Evolutionary conservation across 2,113 vertebrate genomes (phyloP).

Genomic region (Neofelis nebulosa): DNA sequence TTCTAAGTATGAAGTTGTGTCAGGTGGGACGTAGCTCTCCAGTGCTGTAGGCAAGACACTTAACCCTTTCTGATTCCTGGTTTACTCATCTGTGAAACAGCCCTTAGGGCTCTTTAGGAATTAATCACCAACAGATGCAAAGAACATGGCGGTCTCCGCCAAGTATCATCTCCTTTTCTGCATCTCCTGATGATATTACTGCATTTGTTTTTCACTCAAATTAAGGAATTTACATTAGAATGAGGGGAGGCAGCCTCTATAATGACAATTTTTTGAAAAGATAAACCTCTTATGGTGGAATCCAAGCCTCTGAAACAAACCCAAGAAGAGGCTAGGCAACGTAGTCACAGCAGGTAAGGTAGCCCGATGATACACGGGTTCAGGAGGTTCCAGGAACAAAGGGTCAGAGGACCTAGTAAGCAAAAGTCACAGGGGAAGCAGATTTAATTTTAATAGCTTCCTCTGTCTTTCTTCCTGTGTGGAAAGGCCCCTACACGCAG

Average conservation of each 20-base stretch:
- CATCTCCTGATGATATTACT: background rate
- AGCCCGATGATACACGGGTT: accelerated
- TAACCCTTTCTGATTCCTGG: background rate
- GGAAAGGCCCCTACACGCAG: background rate
- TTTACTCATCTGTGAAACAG: background rate
- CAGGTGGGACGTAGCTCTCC: background rate
- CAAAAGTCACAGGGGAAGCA: background rate
- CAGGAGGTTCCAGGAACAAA: background rate
- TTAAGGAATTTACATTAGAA: background rate
- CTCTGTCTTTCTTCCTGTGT: background rate
- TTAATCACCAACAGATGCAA: background rate
- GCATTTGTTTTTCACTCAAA: background rate
- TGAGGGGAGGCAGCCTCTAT: background rate
- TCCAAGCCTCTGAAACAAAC: background rate
- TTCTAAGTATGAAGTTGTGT: background rate
- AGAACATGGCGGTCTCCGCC: background rate
- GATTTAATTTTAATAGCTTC: background rate
- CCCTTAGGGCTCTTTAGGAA: background rate
- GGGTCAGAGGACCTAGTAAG: background rate
- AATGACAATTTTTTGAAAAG: background rate
- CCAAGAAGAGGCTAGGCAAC: background rate
- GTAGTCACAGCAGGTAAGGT: background rate
- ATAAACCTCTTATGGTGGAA: background rate
- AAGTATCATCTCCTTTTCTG: background rate
- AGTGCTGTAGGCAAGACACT: background rate